Conservation (phyloP, 2,888 invertebrate genomes). For the Megalurothrips usitatus region DNA sequence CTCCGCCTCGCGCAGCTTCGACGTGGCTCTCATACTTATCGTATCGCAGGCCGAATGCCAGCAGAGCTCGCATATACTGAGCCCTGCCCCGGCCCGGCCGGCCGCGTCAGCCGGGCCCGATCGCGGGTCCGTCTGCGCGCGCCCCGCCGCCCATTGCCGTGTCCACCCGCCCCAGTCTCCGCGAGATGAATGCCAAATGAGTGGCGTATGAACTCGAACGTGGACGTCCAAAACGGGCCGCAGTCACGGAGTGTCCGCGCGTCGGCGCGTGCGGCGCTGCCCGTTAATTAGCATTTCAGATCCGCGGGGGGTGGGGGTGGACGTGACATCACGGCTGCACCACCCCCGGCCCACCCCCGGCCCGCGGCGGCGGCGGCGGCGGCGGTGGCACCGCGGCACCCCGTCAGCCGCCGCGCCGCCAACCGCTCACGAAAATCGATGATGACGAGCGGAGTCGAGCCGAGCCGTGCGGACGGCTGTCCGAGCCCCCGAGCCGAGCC, state of each 20-base stretch:
- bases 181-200: not conserved
- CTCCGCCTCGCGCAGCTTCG: too few relatives aligned
- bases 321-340: not conserved
- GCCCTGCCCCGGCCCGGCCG: too few relatives aligned
- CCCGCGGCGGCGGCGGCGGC: too few relatives aligned
- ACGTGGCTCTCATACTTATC: too few relatives aligned
- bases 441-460: not conserved
- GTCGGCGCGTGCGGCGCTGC: not conserved
- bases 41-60: too few relatives aligned
- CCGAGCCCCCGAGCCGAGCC: not conserved
- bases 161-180: not conserved
- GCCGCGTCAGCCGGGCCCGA: too few relatives aligned
- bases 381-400: not conserved
- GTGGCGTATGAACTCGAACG: too few relatives aligned
- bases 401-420: not conserved
- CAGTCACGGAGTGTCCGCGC: not conserved
- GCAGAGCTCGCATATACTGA: too few relatives aligned
- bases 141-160: too few relatives aligned
- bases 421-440: not conserved
- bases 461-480: not conserved
- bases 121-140: too few relatives aligned
- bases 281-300: conserved; percentile 16
- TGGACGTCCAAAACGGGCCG: not conserved
- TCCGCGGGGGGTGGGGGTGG: not conserved
- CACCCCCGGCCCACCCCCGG: too few relatives aligned